Conservation (phyloP, 1,140 invertebrate species). For the Trichomalopsis sarcophagae region DNA sequence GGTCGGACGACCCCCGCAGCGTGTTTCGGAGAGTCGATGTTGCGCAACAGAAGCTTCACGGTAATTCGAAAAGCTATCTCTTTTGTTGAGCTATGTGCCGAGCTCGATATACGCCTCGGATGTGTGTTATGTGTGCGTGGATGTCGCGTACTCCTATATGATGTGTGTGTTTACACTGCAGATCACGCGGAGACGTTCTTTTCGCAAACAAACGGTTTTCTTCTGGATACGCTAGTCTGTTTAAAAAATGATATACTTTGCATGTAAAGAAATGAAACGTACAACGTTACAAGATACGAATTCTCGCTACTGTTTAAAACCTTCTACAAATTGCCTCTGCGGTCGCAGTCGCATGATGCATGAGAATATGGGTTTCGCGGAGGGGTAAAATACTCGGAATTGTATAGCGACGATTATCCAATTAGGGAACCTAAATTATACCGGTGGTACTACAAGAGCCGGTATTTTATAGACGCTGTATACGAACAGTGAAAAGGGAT, state of each 20-base stretch:
- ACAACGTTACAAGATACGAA: not conserved
- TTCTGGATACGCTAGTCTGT: no score
- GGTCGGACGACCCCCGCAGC: slow-evolving; percentile 11
- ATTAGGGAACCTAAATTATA: slow-evolving; percentile 20
- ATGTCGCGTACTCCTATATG: no score
- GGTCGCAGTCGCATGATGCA: not conserved
- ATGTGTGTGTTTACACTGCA: no score
- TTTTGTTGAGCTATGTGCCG: not conserved
- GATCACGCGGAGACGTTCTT: no score
- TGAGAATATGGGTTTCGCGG: not conserved
- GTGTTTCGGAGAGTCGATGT: slow-evolving; percentile 21
- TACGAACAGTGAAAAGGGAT: not conserved
- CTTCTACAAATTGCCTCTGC: not conserved
- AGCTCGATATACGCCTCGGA: not conserved
- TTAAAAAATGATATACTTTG: no score
- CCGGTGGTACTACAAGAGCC: not conserved
- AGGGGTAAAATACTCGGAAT: slow-evolving; percentile 39
- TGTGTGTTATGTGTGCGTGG: not conserved
- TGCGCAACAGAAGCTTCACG: slow-evolving; percentile 44
- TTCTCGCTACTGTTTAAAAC: not conserved
- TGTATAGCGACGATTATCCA: slow-evolving; percentile 12
- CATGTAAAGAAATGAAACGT: no score
- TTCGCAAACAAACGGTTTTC: no score
- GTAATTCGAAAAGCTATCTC: slow-evolving; percentile 40
- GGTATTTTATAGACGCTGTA: not conserved